Conservation (phyloP, 2,113 vertebrate species). For the Odontophorus gujanensis region DNA sequence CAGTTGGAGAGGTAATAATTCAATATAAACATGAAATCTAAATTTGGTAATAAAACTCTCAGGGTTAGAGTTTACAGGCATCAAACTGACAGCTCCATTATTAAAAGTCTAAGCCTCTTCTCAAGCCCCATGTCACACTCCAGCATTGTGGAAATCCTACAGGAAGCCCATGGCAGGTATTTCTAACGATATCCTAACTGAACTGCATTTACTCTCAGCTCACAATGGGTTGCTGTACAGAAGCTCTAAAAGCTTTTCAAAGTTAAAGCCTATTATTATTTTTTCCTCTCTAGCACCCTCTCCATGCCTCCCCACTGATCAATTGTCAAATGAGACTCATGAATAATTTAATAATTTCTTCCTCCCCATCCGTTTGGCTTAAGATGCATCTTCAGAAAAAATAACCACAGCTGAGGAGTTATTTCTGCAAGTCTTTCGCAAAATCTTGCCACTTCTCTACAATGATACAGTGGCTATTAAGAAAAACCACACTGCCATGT, state of each 20-base stretch:
- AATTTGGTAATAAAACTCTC: slow-evolving; percentile 44
- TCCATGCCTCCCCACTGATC: slow-evolving; percentile 54
- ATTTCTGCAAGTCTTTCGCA: slow-evolving; percentile 5
- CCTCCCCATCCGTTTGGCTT: slow-evolving; percentile 20
- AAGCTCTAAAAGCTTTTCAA: slow-evolving; percentile 56
- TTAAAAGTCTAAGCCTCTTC: slow-evolving; percentile 60
- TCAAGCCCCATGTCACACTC: not conserved
- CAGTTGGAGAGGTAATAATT: slow-evolving; percentile 37
- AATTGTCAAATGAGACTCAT: slow-evolving; percentile 64
- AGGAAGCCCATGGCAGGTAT: slow-evolving; percentile 27
- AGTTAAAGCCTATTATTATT: slow-evolving; percentile 64
- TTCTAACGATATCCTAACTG: slow-evolving; percentile 30
- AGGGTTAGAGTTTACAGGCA: slow-evolving; percentile 29
- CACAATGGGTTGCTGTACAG: slow-evolving; percentile 31
- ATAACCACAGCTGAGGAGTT: not conserved
- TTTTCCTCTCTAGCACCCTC: not conserved
- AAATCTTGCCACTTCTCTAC: not conserved
- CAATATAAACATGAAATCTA: slow-evolving; percentile 44
- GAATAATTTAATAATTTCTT: slow-evolving; percentile 69
- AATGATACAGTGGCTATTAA: not conserved
- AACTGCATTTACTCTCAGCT: slow-evolving; percentile 1
- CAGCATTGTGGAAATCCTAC: not conserved
- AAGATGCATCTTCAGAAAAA: slow-evolving; percentile 25
- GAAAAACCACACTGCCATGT: not conserved
- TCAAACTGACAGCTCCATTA: slow-evolving; percentile 63